phyloP scores from a whole-genome alignment of 2,113 vertebrate genomes.

The Lethenteron reissneri region DNA sequence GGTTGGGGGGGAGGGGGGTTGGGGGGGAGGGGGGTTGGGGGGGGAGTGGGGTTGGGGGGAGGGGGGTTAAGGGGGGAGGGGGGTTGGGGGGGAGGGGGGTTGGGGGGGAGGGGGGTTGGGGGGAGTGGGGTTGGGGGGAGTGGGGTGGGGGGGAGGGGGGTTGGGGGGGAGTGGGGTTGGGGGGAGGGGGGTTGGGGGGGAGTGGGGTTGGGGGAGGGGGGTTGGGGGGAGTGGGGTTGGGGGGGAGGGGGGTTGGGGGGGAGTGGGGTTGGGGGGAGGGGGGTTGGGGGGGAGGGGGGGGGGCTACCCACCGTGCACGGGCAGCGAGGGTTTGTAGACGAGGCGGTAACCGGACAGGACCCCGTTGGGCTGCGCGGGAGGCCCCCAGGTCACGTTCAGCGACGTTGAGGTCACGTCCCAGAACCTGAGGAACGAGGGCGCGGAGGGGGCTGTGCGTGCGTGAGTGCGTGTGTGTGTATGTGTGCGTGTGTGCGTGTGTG shows the following conservation, averaged over 20 bases:
- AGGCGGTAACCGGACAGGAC: neutral
- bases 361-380: slow-evolving; percentile 51
- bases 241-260: neutral
- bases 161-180: neutral
- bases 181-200: neutral
- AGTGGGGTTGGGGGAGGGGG: neutral
- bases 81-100: too few relatives aligned
- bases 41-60: neutral
- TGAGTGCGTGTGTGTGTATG: neutral
- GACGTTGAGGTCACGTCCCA: slow-evolving; percentile 67
- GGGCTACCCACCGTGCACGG: neutral
- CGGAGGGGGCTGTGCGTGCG: slow-evolving; percentile 36
- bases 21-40: neutral
- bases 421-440: slow-evolving; percentile 55
- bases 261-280: neutral
- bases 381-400: slow-evolving; percentile 69
- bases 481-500: neutral
- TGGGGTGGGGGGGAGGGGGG: too few relatives aligned
- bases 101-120: neutral
- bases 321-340: neutral
- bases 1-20: neutral
- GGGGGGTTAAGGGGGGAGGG: neutral
- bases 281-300: neutral
- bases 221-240: neutral
- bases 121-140: too few relatives aligned